Percentiles rank a stretch among this genome's conserved stretches.
These are phyloP conservation scores for Aleiodes testaceus DNA, from an alignment of 2,888 invertebrate genomes.

Conservation along the genomic window DNA sequence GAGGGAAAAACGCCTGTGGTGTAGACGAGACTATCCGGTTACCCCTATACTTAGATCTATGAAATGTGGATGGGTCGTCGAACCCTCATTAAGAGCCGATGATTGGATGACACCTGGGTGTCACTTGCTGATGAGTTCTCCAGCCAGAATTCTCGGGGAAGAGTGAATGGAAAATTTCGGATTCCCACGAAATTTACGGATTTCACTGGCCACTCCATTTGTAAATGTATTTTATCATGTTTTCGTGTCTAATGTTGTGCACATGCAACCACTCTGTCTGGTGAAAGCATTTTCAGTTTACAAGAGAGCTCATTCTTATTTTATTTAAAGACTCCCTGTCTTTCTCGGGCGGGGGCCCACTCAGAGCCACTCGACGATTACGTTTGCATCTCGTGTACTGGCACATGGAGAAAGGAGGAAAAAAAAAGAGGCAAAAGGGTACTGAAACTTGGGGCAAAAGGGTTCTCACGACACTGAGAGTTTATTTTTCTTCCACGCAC, in stretches of 20 bases:
- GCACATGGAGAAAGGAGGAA: conserved; percentile 36
- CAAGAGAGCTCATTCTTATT: conserved; percentile 38
- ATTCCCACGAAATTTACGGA: conserved; percentile 29
- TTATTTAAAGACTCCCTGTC: conserved; percentile 23
- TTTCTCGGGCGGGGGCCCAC: conserved; percentile 25
- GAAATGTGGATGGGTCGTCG: conserved; percentile 33
- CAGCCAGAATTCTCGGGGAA: not conserved
- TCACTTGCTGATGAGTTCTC: not conserved
- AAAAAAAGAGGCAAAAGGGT: conserved; percentile 33
- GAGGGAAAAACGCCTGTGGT: conserved; percentile 59
- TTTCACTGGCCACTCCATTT: conserved; percentile 10
- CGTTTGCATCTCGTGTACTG: conserved; percentile 40
- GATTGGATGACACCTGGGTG: conserved; percentile 55
- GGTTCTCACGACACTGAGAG: conserved; percentile 63
- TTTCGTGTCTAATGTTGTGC: conserved; percentile 16
- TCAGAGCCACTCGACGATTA: conserved; percentile 41
- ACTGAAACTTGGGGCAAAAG: conserved; percentile 53
- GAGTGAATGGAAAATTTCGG: not conserved
- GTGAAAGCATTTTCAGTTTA: conserved; percentile 45
- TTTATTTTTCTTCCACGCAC: conserved; percentile 67
- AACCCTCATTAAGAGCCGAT: conserved; percentile 56
- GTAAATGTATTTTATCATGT: conserved; percentile 3
- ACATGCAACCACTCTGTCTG: conserved; percentile 7
- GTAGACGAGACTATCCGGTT: conserved; percentile 58
- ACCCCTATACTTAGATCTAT: conserved; percentile 44